Conservation (phyloP, 1,140 invertebrate species). For the Stenopsyche tienmushanensis region DNA sequence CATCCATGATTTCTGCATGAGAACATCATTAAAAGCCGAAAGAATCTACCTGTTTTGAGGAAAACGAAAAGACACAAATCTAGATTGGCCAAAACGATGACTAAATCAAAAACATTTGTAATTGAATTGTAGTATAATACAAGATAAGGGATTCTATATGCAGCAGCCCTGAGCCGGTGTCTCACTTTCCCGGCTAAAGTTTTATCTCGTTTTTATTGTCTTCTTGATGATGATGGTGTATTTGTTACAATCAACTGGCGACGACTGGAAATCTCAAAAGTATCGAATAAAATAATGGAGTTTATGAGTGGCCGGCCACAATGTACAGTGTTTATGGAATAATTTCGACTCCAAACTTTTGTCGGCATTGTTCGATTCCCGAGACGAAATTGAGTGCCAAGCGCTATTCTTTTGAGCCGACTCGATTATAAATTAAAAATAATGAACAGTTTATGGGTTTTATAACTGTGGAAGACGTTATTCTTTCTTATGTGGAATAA, state of each 20-base stretch:
- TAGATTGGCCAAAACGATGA: too few species aligned
- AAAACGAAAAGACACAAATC: too few species aligned
- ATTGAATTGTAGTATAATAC: too few species aligned
- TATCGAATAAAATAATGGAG: slow-evolving; percentile 30
- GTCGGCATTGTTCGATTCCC: slow-evolving; percentile 24
- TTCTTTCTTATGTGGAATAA: neutral
- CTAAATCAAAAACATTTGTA: too few species aligned
- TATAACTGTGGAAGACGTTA: neutral
- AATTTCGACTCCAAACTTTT: slow-evolving; percentile 30
- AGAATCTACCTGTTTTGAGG: too few species aligned
- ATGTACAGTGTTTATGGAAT: slow-evolving; percentile 36
- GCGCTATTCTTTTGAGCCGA: neutral
- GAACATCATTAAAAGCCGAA: too few species aligned
- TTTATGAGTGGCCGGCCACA: slow-evolving; percentile 29
- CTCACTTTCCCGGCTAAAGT: slow-evolving; percentile 8
- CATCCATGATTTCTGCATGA: too few species aligned
- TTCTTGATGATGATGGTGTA: slow-evolving; percentile 29
- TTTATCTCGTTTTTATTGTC: slow-evolving; percentile 33
- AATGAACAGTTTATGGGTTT: slow-evolving; percentile 11
- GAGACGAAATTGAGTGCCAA: neutral
- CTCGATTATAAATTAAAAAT: neutral
- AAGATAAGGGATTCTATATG: too few species aligned
- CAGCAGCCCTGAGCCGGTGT: too few species aligned
- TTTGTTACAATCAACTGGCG: slow-evolving; percentile 29
- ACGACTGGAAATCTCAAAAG: slow-evolving; percentile 25